phyloP scores from a whole-genome alignment of 2,797 vertebrate species.

The Sebastes umbrosus region DNA sequence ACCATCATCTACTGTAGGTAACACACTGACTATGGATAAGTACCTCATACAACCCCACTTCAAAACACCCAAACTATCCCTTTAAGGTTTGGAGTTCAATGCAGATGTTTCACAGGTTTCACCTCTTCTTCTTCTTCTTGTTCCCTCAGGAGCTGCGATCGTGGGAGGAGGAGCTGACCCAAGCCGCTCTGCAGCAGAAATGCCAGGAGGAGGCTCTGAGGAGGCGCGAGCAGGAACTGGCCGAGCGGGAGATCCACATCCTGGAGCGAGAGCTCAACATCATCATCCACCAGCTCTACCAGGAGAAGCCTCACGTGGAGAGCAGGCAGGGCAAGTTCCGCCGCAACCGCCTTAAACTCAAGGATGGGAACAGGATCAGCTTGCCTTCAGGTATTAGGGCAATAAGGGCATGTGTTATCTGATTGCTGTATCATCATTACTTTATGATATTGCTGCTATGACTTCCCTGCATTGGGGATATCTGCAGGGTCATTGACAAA shows the following conservation, averaged over 20 bases:
- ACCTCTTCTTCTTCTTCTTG: background rate
- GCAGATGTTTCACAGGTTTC: background rate
- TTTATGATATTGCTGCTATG: background rate
- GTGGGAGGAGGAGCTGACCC: constrained; percentile 95
- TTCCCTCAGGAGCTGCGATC: constrained; percentile 90
- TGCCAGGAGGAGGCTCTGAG: constrained; percentile 93
- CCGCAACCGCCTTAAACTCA: constrained; percentile 91
- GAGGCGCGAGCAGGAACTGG: constrained; percentile 93
- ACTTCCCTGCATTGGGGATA: background rate
- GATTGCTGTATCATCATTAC: background rate
- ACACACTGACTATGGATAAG: too few species aligned
- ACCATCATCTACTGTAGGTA: too few species aligned
- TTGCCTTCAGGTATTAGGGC: constrained; percentile 88
- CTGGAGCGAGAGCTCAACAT: constrained; percentile 96
- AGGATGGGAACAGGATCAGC: constrained; percentile 95
- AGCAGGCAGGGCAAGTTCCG: constrained; percentile 96
- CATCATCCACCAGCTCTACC: constrained; percentile 97
- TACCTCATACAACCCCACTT: too few species aligned
- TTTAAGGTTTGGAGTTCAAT: background rate
- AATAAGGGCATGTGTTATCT: background rate
- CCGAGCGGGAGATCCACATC: constrained; percentile 95
- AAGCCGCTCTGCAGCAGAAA: constrained; percentile 95
- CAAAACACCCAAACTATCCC: too few species aligned
- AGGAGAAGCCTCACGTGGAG: constrained; percentile 95
- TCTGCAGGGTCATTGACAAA: background rate